A percentile compares a stretch with the other conserved stretches of the same genome.
Evolutionary conservation across 2,888 invertebrate genomes (phyloP).

Genomic region (Tenthredo distinguenda): DNA sequence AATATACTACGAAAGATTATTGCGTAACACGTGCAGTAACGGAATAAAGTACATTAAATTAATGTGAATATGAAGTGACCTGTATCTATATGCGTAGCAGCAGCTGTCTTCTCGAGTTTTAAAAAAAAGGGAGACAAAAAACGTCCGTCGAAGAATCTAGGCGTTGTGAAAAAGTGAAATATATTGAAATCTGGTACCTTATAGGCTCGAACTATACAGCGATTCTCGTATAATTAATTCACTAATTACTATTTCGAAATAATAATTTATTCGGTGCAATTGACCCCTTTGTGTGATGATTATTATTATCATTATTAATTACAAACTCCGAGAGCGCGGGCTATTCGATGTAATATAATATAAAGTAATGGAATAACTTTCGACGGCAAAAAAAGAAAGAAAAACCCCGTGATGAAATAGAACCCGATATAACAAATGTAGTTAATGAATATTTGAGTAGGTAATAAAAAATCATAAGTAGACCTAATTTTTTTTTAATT

Average conservation of each 20-base stretch:
- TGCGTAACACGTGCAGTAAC: background rate
- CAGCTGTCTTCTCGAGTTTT: background rate
- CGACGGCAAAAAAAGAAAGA: background rate
- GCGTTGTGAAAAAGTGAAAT: conserved; percentile 1
- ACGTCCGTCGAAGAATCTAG: background rate
- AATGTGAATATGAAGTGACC: background rate
- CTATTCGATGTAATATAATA: background rate
- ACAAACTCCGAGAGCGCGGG: background rate
- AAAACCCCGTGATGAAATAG: background rate
- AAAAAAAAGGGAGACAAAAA: conserved; percentile 6
- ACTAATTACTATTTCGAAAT: background rate
- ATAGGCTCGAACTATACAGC: background rate
- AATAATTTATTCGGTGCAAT: background rate
- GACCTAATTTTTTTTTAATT: background rate
- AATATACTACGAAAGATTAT: background rate
- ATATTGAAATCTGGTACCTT: background rate
- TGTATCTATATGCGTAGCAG: background rate
- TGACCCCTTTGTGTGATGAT: background rate
- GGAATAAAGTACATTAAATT: background rate
- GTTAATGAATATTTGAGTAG: background rate
- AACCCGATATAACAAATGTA: background rate
- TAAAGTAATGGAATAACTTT: conserved; percentile 4
- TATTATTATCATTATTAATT: background rate
- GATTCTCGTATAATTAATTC: background rate
- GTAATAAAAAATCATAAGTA: background rate